Evolutionary conservation across 2,113 vertebrate species (phyloP), one percentile per base, ranked within the genome.

Genomic region (Tamias sibiricus): DNA sequence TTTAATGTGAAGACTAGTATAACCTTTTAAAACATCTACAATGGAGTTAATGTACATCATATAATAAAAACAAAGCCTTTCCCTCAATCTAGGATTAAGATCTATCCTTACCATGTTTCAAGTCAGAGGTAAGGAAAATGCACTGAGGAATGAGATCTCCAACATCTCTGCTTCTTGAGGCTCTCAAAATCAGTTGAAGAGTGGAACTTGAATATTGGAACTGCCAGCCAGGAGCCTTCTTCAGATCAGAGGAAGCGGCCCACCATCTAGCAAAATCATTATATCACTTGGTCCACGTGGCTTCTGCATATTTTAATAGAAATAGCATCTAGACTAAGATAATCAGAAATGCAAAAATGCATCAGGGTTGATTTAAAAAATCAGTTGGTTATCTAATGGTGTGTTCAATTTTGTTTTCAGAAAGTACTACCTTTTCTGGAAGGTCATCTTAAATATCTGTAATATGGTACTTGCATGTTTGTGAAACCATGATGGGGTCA

Each of bases 211-310:
- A 42, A 62, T 37, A 5, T 22, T 32, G 10, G 19, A 9, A 37
- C 32, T 22, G 52, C 14, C 37, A 28, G 6, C 19, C 44, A 40
- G 37, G 7, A 81, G 8, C n/a, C 17, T 82, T 86, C 42, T 81
- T 14, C 14, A 79, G 57, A 37, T n/a, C 30, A 69, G n/a, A 68
- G 28, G 44, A 10, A 16, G 12, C 66, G 0, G 9, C 20, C 20
- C 42, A 13, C 13, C 2, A 5, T n/a, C 37, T 47, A 32, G 66
- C 1, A 57, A 5, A 24, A 37, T 1, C 35, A 16, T 20, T 19
- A 3, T 17, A 24, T 47, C 44, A 37, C 0, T 5, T 47, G 16
- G 1, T 44, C 1, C 1, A 20, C 4, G 9, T 76, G 11, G 0
- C 2, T 62, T 47, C 64, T 68, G 9, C 4, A 40, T 24, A 88